A percentile compares a stretch with the other conserved stretches of the same genome.
Conservation (phyloP, 2,888 invertebrate genomes). For the Acanthosepion lycidas region DNA sequence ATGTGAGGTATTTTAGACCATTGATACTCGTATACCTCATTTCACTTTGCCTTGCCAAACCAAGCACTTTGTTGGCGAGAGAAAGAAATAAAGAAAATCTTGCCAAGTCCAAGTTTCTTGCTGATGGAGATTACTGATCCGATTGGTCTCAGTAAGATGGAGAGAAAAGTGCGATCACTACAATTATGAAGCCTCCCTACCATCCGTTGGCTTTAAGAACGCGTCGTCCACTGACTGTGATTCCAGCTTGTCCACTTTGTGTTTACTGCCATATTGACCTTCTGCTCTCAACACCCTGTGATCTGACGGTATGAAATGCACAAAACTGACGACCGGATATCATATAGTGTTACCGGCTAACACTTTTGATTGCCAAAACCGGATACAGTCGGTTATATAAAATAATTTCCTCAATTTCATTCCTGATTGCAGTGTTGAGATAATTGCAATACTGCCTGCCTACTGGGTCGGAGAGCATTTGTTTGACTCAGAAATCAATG, state of each 20-base stretch:
- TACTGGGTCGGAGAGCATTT: background rate
- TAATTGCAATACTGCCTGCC: background rate
- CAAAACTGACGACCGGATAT: background rate
- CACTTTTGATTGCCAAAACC: background rate
- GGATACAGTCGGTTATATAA: conserved; percentile 6
- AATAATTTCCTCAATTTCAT: conserved; percentile 22
- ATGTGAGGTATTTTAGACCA: background rate
- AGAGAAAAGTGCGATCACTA: background rate
- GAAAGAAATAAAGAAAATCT: background rate
- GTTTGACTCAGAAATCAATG: background rate
- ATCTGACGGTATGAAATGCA: background rate
- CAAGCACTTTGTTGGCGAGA: background rate
- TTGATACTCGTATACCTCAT: background rate
- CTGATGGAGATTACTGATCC: conserved; percentile 33
- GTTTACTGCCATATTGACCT: conserved; percentile 33
- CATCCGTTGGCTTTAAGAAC: background rate
- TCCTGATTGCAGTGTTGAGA: background rate
- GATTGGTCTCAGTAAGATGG: background rate
- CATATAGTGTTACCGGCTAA: conserved; percentile 21
- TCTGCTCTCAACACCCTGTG: background rate
- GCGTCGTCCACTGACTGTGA: background rate
- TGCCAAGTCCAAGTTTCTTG: background rate
- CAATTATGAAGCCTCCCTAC: background rate
- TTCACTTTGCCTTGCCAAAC: background rate
- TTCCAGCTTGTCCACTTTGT: conserved; percentile 33